Percentiles rank a stretch among this genome's conserved stretches.
Evolutionary conservation across 2,888 invertebrate species (phyloP).

Genomic region (Notodonta dromedarius): DNA sequence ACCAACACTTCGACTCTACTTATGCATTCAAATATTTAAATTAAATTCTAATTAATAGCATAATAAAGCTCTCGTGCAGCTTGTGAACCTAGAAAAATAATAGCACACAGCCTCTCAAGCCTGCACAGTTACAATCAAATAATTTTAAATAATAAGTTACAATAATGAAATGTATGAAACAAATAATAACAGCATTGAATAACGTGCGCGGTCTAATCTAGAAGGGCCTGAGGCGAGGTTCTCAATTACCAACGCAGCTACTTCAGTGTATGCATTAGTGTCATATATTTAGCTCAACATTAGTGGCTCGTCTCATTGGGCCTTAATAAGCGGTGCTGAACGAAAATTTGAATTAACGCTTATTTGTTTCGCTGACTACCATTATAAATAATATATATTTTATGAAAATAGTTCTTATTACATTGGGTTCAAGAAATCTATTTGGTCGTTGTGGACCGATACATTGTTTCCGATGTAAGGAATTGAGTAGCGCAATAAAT

Average conservation of each 20-base stretch:
- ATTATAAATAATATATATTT: no score
- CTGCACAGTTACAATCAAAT: constrained; percentile 10
- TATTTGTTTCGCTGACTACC: neutral
- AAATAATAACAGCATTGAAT: constrained; percentile 34
- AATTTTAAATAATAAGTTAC: constrained; percentile 18
- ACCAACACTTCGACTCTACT: no score
- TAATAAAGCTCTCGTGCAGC: no score
- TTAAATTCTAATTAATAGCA: no score
- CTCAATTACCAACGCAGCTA: constrained; percentile 42
- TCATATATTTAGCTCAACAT: constrained; percentile 38
- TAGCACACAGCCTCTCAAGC: constrained; percentile 12
- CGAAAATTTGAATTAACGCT: constrained; percentile 1
- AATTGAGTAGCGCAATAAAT: neutral
- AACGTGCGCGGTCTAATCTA: constrained; percentile 30
- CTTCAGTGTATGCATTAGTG: constrained; percentile 45
- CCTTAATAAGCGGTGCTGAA: constrained; percentile 7
- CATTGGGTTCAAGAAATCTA: neutral
- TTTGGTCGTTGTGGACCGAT: no score
- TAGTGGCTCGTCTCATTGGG: constrained; percentile 4
- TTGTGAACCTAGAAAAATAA: no score
- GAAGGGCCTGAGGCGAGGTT: constrained; percentile 33
- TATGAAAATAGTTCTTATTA: neutral
- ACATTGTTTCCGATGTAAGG: no score
- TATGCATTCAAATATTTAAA: no score
- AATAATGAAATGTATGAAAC: constrained; percentile 41